Conservation (phyloP, 30 jellyfish, hydroid and myxozoan genomes). For the Aurelia aurita region DNA sequence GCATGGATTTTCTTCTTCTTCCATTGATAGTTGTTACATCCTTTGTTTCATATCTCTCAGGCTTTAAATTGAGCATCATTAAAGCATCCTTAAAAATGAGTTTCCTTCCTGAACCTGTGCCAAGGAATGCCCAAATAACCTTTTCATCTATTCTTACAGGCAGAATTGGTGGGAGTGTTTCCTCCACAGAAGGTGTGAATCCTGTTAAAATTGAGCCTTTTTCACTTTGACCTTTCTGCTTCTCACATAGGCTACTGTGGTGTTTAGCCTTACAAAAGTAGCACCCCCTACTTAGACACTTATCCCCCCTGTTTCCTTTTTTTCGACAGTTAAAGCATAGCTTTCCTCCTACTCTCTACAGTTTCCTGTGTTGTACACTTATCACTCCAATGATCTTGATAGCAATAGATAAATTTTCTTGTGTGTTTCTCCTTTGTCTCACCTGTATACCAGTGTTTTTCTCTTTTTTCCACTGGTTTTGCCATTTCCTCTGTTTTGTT, state of each 20-base stretch:
- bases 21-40: conserved; percentile 45
- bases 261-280: conserved; percentile 32
- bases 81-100: no score
- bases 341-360: conserved; percentile 21
- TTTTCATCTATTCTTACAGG: conserved; percentile 33
- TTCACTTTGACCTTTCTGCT: conserved; percentile 19
- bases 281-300: conserved; percentile 36
- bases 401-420: no score
- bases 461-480: no score
- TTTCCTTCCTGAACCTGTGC: conserved; percentile 46
- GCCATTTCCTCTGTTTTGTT: no score
- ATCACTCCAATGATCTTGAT: no score
- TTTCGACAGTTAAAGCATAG: conserved; percentile 15
- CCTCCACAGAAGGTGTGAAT: no score
- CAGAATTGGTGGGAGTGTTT: conserved; percentile 37
- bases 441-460: no score
- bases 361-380: conserved; percentile 22
- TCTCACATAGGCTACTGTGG: conserved; percentile 51
- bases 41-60: conserved; percentile 43
- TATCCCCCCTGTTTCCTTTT: conserved; percentile 21
- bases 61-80: conserved; percentile 1
- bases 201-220: no score
- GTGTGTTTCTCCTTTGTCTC: no score
- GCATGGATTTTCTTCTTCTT: conserved; percentile 37
- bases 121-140: no score